Evolutionary conservation across 2,113 vertebrate species (phyloP).

Genomic region (Centropus unirufus): DNA sequence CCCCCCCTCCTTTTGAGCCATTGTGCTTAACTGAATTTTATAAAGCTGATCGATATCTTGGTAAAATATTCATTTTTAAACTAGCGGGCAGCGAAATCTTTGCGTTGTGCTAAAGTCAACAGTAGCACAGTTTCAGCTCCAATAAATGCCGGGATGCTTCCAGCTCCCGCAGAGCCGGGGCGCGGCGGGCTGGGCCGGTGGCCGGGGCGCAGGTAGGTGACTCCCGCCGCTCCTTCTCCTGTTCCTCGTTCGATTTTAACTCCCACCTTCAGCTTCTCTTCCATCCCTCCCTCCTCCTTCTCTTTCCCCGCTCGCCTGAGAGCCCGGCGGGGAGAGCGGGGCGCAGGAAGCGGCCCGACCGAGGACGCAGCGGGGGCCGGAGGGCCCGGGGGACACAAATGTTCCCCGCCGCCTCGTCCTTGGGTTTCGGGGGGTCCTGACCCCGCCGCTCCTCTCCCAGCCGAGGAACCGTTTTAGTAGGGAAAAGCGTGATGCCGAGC

Average conservation of each 20-base stretch:
- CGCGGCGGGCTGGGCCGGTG: neutral
- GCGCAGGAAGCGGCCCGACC: too few species aligned
- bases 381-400: too few species aligned
- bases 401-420: neutral
- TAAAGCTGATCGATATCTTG: slow-evolving; percentile 99
- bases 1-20: slow-evolving; percentile 75
- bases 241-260: neutral
- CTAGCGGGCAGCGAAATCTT: slow-evolving; percentile 98
- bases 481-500: neutral
- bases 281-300: neutral
- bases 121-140: slow-evolving; percentile 92
- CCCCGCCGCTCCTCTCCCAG: neutral
- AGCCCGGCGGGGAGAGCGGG: neutral
- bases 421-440: neutral
- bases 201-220: slow-evolving; percentile 85
- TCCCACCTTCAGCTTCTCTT: neutral
- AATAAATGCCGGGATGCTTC: slow-evolving; percentile 94
- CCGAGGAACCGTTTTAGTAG: neutral
- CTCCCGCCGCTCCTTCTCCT: neutral
- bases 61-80: slow-evolving; percentile 99
- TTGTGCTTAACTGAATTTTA: slow-evolving; percentile 96
- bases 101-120: slow-evolving; percentile 99
- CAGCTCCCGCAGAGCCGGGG: slow-evolving; percentile 80
- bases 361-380: too few species aligned
- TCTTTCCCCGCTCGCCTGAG: neutral